Base-by-base conservation (phyloP, 1,140 invertebrate species). In the Cataglyphis hispanica region DNA sequence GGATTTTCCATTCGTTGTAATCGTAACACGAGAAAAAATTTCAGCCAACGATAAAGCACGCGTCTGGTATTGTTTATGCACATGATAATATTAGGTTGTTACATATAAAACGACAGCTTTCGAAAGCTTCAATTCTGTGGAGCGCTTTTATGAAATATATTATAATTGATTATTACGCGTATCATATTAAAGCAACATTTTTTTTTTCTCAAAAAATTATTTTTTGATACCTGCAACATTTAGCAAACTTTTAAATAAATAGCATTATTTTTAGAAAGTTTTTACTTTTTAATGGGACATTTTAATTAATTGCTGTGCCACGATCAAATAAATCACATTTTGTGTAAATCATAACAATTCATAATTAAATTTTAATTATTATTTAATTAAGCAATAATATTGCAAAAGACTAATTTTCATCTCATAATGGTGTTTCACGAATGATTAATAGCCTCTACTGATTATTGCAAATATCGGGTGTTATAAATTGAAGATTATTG, bases 281-380 rank as follows among this genome's bases (percentile, higher is more conserved):
- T 63, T 27, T 31, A 37, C 46, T 64, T 16, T 60, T 27, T 6
- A 50, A 19, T 50, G 10, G 19, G 46, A 37, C 27, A 67, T 80
- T 80, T 70, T 31, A 25, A 80, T 70, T 70, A 56, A 80, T 40
- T 13, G 22, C 11, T 27, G n/a, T 6, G 10, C 40, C 1, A 1
- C 22, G 34, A 58, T 25, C 43, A 3, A 69, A 40, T 78, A 22
- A 78, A 78, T 67, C 22, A 19, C 0, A 50, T 56, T 69, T 69
- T 10, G 19, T 10, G 19, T 25, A 56, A 69, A 13, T 46, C n/a
- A 13, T 25, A 43, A 69, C 40, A 56, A 25, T 56, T 10, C 10
- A 19, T 6, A 56, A 70, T 69, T 80, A 37, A 56, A 56, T 4
- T 37, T 80, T 66, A 66, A 67, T 80, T 80, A 70, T 56, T 70